These are phyloP conservation scores for Mormyrops boulengeri DNA, from an alignment of 2,797 vertebrate species.

Conservation along the genomic window DNA sequence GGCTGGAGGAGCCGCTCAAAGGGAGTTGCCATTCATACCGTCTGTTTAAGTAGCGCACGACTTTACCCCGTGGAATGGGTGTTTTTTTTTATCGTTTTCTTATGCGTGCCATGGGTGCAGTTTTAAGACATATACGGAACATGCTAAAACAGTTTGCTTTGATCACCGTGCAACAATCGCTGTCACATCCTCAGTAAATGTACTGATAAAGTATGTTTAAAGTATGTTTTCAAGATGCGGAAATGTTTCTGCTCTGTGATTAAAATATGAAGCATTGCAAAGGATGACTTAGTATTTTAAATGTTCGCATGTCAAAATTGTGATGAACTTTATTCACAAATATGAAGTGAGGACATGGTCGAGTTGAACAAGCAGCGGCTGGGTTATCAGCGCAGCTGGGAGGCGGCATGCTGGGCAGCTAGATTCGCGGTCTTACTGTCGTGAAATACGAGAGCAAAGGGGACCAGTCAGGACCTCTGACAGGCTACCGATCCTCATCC, in stretches of 20 bases:
- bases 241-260: not conserved
- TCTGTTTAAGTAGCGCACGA: not conserved
- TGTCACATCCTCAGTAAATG: not conserved
- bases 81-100: slow-evolving; percentile 27
- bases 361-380: not conserved
- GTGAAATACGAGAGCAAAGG: not conserved
- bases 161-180: not conserved
- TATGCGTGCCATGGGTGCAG: not conserved
- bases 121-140: not conserved
- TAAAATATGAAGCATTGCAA: not conserved
- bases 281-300: not conserved
- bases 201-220: not conserved
- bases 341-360: not conserved
- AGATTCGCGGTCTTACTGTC: not conserved
- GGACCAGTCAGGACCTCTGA: not conserved
- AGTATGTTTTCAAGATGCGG: not conserved
- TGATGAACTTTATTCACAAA: not conserved
- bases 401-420: not conserved
- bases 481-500: not conserved
- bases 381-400: not conserved
- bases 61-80: not conserved
- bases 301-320: not conserved
- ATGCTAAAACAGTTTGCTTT: not conserved
- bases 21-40: not conserved
- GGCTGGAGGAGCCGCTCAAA: not conserved